These are phyloP conservation scores for Drosophila parvula DNA, from an alignment of 1,140 invertebrate genomes.

Conservation along the genomic window DNA sequence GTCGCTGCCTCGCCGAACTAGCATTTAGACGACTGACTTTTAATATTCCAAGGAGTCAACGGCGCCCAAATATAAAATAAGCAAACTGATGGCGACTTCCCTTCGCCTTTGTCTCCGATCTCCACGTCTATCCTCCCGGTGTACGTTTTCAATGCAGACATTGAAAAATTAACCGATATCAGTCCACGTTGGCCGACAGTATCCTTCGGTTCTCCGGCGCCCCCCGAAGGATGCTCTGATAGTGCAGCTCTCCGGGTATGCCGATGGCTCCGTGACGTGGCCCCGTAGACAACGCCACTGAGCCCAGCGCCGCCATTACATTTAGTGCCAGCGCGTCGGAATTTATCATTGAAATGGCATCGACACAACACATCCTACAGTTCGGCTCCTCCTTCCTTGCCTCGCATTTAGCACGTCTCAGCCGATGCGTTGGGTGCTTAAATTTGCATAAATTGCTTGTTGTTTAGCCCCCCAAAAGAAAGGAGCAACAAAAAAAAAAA, in stretches of 20 bases:
- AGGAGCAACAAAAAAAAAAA: neutral
- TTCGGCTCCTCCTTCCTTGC: conserved; percentile 28
- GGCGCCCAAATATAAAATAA: conserved; percentile 29
- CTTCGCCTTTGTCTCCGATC: conserved; percentile 16
- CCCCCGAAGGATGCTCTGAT: conserved; percentile 11
- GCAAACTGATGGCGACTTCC: conserved; percentile 20
- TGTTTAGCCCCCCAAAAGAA: conserved; percentile 30
- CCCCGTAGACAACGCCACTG: conserved; percentile 15
- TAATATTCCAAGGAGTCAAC: conserved; percentile 24
- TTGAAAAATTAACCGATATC: conserved; percentile 81
- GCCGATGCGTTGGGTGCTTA: conserved; percentile 57
- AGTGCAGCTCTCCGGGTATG: conserved; percentile 10
- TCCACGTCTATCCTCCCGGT: conserved; percentile 41
- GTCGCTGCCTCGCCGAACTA: neutral
- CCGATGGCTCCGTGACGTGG: conserved; percentile 7
- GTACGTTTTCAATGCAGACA: conserved; percentile 73
- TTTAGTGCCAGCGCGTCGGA: conserved; percentile 37
- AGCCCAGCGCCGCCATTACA: conserved; percentile 13
- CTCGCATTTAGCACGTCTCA: conserved; percentile 59
- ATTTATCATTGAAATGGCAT: conserved; percentile 76
- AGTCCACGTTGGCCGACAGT: conserved; percentile 67
- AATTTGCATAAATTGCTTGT: conserved; percentile 72
- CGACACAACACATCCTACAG: conserved; percentile 48
- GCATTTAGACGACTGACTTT: conserved; percentile 23
- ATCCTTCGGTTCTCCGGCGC: conserved; percentile 1